Evolutionary conservation across 2,888 invertebrate species (phyloP), one percentile per base, ranked within the genome.

Genomic region (Endotricha flammealis): DNA sequence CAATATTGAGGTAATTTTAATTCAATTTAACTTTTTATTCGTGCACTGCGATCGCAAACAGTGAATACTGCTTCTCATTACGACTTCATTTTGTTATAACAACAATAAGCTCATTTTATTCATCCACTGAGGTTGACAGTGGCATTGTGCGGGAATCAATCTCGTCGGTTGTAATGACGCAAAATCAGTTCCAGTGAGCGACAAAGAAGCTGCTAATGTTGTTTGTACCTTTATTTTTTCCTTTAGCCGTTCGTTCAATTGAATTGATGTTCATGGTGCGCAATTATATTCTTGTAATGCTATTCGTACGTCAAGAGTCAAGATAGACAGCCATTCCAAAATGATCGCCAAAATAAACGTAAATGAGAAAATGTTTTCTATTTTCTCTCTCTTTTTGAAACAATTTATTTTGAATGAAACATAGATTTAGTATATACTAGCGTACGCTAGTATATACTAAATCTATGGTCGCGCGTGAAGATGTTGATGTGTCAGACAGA

Each of bases 11-110:
- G 74, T 64, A 75, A 78, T 77, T 83, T 83, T 78, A 79, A 82
- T 85, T 85, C 75, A 81, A 81, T 79, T 69, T 59, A 50, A 74
- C 75, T 72, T 75, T 78, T 61, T 57, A 58, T 59, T 64, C 60
- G 60, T 52, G 56, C 50, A 50, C 53, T 39, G 46, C 47, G 42
- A 22, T 36, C 39, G 44, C 30, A 13, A 34, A 20, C 32, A 14
- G 39, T 46, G 16, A 48, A 54, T 55, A 58, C 67, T 65, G 63
- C 71, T 62, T 69, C 83, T 83, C 81, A 85, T 83, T 85, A 82
- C 65, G 74, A 64, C 82, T 85, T 82, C 75, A 83, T 83, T 83
- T 83, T 81, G 71, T 77, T 78, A 65, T 77, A 74, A 79, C 79
- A 80, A 85, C 80, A 83, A 85, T 78, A 62, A 61, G 58, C 54